Evolutionary conservation across 2,797 vertebrate genomes (phyloP), one percentile per base, ranked within the genome.

Genomic region (Danio kyathit): DNA sequence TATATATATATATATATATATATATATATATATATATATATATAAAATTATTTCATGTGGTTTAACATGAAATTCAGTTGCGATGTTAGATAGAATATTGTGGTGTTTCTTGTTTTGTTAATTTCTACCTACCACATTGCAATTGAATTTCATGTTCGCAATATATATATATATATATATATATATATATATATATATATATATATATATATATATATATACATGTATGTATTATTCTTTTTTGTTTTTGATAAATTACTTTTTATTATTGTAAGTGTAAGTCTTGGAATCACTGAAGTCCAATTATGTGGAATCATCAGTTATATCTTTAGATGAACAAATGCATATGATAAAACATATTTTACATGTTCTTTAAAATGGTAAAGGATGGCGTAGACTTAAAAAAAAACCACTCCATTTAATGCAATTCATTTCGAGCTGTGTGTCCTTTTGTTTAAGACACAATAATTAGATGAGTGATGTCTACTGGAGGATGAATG

Each of bases 401-500:
- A 40, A 10, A 9, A 65, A 29, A 67, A 66, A 46, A n/a, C n/a
- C 43, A 49, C 57, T 69, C 64, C 4, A 6, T 67, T 59, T 60
- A 48, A 51, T 70, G 43, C 74, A 73, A 61, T 77, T 74, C 51
- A 74, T 56, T 84, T 69, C 76, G 54, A 82, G 63, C 67, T 86
- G 76, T 69, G 49, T 67, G 71, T 82, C 44, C 76, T 74, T 84
- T 78, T 64, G 80, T 82, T 76, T 81, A 71, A 46, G 70, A 77
- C 81, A 64, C 83, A 71, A 75, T 75, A 84, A 81, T 80, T 61
- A 72, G 59, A 86, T 82, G 73, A 84, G 70, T 71, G 82, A 82
- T 86, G 82, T 86, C 74, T 84, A 40, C 74, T 72, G 38, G 64
- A 75, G 70, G 13, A 81, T 84, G 85, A 86, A 86, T 80, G 66